Conservation (phyloP, 2,888 invertebrate species). For the Phoronis australis region DNA sequence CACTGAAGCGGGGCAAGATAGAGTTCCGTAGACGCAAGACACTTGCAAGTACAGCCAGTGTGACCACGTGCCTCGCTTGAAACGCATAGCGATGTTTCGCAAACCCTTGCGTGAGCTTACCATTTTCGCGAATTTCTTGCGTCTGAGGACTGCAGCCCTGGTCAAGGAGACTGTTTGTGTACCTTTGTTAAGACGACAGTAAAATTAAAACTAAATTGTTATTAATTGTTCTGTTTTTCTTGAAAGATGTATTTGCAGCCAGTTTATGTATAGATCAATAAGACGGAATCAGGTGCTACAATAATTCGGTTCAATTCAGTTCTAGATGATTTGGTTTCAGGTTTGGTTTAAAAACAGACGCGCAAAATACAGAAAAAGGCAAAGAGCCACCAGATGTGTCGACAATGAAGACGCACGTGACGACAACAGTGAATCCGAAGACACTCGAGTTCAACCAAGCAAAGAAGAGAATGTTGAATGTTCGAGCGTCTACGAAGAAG, state of each 20-base stretch:
- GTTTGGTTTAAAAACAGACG: conserved; percentile 98
- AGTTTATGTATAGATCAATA: background rate
- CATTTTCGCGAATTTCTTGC: too few species aligned
- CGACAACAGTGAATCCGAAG: conserved; percentile 8
- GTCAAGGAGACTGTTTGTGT: too few species aligned
- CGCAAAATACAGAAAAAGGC: conserved; percentile 96
- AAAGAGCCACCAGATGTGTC: conserved; percentile 46
- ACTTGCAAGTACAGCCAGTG: too few species aligned
- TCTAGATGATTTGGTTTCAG: conserved; percentile 57
- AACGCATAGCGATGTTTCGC: too few species aligned
- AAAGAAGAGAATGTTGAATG: conserved; percentile 12
- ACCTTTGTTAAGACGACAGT: background rate
- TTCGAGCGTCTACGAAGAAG: background rate
- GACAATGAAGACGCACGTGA: background rate
- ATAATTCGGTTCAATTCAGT: background rate
- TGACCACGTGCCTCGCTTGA: too few species aligned
- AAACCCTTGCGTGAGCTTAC: too few species aligned
- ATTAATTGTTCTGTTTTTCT: background rate
- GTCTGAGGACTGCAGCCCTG: too few species aligned
- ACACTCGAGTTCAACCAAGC: background rate
- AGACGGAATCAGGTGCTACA: background rate
- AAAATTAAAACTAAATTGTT: background rate
- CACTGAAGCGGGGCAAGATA: background rate
- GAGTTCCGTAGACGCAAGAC: too few species aligned
- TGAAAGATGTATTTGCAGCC: background rate